Conservation (phyloP, 2,888 invertebrate genomes). For the Cheiracanthium punctorium region DNA sequence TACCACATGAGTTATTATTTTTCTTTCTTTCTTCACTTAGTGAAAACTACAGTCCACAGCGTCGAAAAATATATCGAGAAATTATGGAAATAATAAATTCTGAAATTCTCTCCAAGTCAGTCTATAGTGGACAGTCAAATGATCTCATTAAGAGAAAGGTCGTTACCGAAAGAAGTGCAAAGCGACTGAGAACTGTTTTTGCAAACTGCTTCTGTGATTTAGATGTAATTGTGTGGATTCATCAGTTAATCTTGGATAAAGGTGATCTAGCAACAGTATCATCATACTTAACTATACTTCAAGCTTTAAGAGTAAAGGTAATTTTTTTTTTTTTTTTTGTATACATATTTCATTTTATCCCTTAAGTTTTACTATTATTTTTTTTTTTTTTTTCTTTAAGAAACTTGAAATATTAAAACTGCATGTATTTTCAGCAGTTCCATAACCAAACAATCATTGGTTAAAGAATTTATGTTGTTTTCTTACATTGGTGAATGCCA, state of each 20-base stretch:
- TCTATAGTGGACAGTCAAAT: constrained; percentile 80
- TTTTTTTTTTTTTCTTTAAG: too few species aligned
- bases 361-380: too few species aligned
- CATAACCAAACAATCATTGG: too few species aligned
- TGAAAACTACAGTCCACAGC: constrained; percentile 81
- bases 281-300: constrained; percentile 85
- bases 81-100: constrained; percentile 82
- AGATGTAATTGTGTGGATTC: background rate
- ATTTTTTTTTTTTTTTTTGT: too few species aligned
- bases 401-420: too few species aligned
- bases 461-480: too few species aligned
- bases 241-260: background rate
- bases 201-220: background rate
- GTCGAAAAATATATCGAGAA: constrained; percentile 82
- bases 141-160: constrained; percentile 84
- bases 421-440: too few species aligned
- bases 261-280: constrained; percentile 11
- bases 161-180: constrained; percentile 82
- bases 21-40: constrained; percentile 75
- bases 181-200: constrained; percentile 77
- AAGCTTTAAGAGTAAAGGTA: constrained; percentile 79
- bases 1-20: too few species aligned
- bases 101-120: constrained; percentile 80
- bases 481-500: too few species aligned
- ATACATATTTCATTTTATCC: too few species aligned